These are phyloP conservation scores for Pemphigus obesinymphae DNA, from an alignment of 1,140 invertebrate species.

Conservation along the genomic window DNA sequence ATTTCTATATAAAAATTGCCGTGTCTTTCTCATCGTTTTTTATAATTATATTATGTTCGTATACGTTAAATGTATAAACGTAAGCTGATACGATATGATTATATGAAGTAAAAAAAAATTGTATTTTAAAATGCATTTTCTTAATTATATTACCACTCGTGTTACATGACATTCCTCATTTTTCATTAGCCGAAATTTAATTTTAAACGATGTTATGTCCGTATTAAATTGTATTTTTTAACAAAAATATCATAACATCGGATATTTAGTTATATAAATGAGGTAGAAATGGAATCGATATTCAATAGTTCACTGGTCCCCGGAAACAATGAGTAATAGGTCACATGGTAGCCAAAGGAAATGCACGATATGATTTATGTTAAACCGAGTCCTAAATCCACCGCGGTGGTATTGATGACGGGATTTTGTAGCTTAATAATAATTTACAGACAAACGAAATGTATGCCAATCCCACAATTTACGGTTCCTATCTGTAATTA, in stretches of 20 bases:
- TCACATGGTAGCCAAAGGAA: conserved; percentile 42
- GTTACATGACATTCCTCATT: background rate
- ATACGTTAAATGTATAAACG: background rate
- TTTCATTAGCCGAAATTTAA: background rate
- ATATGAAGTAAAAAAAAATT: background rate
- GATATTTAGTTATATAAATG: background rate
- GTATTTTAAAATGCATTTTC: background rate
- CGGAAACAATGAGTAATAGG: conserved; percentile 41
- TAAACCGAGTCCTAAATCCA: conserved; percentile 28
- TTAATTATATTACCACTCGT: background rate
- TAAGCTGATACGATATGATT: conserved; percentile 17
- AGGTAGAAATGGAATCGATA: conserved; percentile 10
- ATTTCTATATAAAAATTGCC: no score
- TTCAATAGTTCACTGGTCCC: conserved; percentile 24
- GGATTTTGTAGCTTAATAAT: conserved; percentile 41
- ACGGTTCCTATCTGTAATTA: conserved; percentile 25
- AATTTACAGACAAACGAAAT: conserved; percentile 38
- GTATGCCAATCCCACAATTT: conserved; percentile 29
- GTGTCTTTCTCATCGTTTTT: no score
- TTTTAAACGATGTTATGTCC: background rate
- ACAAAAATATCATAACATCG: background rate
- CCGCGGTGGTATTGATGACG: conserved; percentile 28
- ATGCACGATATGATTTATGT: conserved; percentile 28
- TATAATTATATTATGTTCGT: no score
- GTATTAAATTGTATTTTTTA: background rate